phyloP scores from a whole-genome alignment of 2,888 invertebrate genomes.

The Opisthograptis luteolata region DNA sequence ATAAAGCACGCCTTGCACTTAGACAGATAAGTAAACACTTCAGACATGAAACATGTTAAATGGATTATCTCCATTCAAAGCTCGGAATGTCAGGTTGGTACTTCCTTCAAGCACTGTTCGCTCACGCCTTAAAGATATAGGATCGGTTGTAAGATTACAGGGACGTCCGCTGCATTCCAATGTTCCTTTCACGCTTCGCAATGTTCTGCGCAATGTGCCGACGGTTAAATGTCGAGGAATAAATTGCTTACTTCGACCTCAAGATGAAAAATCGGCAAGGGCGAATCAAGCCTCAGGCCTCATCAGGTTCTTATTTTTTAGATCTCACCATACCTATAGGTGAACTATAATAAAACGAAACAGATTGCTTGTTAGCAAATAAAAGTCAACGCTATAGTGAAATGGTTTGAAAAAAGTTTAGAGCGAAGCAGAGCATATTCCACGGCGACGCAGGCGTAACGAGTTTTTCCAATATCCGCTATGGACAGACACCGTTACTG shows the following conservation, averaged over 20 bases:
- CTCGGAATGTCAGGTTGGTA: constrained; percentile 11
- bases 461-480: constrained; percentile 44
- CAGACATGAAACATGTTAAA: constrained; percentile 16
- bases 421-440: constrained; percentile 30
- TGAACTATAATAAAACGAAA: constrained; percentile 28
- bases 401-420: constrained; percentile 27
- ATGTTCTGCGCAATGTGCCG: constrained; percentile 57
- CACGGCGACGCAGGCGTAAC: constrained; percentile 28
- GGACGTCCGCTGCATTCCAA: constrained; percentile 65
- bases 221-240: constrained; percentile 59
- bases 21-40: constrained; percentile 26
- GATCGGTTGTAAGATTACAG: constrained; percentile 41
- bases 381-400: constrained; percentile 23
- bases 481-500: constrained; percentile 35
- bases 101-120: constrained; percentile 15
- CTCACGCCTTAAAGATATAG: constrained; percentile 26
- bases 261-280: too few species aligned
- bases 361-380: constrained; percentile 34
- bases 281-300: too few species aligned
- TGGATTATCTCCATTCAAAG: constrained; percentile 26
- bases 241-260: constrained; percentile 45
- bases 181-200: constrained; percentile 66
- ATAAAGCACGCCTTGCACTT: constrained; percentile 22
- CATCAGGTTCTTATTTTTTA: too few species aligned
- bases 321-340: too few species aligned